Base-by-base conservation (phyloP, 2,888 invertebrate genomes). In the Patella depressa region DNA sequence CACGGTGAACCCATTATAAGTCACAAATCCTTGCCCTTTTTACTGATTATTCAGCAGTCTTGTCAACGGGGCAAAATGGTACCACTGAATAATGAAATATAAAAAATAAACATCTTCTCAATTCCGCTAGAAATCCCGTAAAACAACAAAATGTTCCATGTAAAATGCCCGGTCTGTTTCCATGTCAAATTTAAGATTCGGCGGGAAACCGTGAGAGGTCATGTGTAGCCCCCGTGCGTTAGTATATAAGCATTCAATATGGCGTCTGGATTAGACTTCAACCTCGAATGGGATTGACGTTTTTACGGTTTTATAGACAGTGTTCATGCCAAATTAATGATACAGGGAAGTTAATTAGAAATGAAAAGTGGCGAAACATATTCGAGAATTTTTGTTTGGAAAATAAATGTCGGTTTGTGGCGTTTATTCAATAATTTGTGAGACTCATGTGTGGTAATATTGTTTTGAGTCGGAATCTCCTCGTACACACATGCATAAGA, bases 221-320 rank as follows among this genome's bases (percentile, higher is more conserved):
- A 76, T 45, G 55, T 85, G 89, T 80, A 84, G 84, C 87, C 90
- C 90, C 90, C 87, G 84, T 84, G 84, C 81, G 81, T 81, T 84
- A 87, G 87, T 89, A 65, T 89, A 65, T 87, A 89, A 88, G 87
- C 90, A 90, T 90, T 89, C 90, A 91, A 91, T 85, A 91, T 91
- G 91, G 91, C 91, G 88, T 87, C 86, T 77, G 82, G 78, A 83
- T 75, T 79, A 76, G 79, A 76, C 45, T 73, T 76, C 65, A 57
- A 77, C 75, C 65, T 76, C 65, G 59, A 65, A 72, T 70, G 72
- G 71, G 54, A 75, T 75, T 75, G 75, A 75, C 69, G 75, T 75
- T 75, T 75, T 65, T 65, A 24, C 65, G 65, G 65, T 24, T 65
- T 65, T 65, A 65, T 24, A 65, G 65, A 15, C 65, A 65, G 19